A percentile compares a stretch with the other conserved stretches of the same genome.
Conservation (phyloP, 92 coral and sea anemone species). For the Zoanthus gigantus region DNA sequence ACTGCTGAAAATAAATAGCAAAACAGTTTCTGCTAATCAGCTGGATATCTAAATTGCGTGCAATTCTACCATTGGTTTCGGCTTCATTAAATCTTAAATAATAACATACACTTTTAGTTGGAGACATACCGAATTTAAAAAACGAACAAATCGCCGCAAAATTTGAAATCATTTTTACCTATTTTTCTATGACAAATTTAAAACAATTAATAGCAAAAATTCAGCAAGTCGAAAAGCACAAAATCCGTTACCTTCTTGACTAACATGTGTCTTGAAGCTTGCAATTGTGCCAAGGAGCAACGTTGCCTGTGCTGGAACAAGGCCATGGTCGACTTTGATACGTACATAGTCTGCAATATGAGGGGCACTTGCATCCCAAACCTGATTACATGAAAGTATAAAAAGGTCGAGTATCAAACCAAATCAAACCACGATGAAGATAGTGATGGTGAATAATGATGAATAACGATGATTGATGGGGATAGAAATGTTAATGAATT, state of each 20-base stretch:
- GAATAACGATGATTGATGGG: no score
- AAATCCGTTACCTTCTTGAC: constrained; percentile 82
- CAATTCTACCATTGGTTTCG: no score
- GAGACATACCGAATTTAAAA: no score
- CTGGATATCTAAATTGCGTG: no score
- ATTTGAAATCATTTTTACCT: neutral
- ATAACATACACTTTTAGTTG: no score
- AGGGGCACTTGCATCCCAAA: constrained; percentile 90
- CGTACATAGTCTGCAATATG: constrained; percentile 92
- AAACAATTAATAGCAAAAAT: neutral
- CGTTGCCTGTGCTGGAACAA: constrained; percentile 81
- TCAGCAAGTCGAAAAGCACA: neutral
- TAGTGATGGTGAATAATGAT: no score
- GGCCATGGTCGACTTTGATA: constrained; percentile 84
- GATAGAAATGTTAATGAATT: neutral
- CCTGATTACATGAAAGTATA: constrained; percentile 54
- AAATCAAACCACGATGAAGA: no score
- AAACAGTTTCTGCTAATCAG: no score
- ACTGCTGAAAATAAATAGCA: no score
- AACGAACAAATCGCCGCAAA: no score
- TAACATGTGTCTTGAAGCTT: constrained; percentile 82
- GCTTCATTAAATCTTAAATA: neutral
- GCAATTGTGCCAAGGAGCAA: constrained; percentile 84
- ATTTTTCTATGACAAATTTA: neutral
- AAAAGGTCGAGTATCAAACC: neutral